Evolutionary conservation across 2,797 vertebrate genomes (phyloP).

Genomic region (Spatula clypeata): DNA sequence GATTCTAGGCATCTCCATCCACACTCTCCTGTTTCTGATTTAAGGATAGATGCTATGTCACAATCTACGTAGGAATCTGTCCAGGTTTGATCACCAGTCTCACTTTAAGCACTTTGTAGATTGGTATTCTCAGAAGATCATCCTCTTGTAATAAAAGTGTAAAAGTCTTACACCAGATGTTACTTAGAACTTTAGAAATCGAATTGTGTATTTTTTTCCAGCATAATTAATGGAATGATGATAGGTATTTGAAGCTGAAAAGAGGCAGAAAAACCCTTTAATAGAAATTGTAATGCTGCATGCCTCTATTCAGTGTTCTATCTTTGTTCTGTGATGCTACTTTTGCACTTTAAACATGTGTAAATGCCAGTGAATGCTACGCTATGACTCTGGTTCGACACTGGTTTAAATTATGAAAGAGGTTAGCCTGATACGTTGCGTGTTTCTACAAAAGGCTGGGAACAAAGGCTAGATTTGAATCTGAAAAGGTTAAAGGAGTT

Average conservation of each 20-base stretch:
- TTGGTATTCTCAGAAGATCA: neutral
- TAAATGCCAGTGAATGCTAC: constrained; percentile 31
- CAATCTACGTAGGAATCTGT: neutral
- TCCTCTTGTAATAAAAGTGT: neutral
- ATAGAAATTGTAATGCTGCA: neutral
- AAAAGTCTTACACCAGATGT: neutral
- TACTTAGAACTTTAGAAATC: constrained; percentile 27
- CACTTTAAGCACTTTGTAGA: neutral
- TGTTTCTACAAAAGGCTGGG: neutral
- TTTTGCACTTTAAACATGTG: constrained; percentile 33
- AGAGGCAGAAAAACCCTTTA: neutral
- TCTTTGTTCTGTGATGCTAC: neutral
- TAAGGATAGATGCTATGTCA: neutral
- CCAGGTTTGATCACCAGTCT: neutral
- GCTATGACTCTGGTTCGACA: constrained; percentile 34
- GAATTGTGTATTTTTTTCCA: neutral
- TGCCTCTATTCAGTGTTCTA: neutral
- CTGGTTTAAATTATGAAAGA: constrained; percentile 16
- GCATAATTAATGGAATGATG: neutral
- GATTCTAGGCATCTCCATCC: neutral
- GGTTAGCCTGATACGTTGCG: constrained; percentile 9
- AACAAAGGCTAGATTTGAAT: constrained; percentile 46
- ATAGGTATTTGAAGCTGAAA: neutral
- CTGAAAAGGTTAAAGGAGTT: constrained; percentile 54
- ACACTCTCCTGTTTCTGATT: neutral